These are phyloP conservation scores for Drosophila nasuta DNA, from an alignment of 1,140 invertebrate genomes.

Conservation along the genomic window DNA sequence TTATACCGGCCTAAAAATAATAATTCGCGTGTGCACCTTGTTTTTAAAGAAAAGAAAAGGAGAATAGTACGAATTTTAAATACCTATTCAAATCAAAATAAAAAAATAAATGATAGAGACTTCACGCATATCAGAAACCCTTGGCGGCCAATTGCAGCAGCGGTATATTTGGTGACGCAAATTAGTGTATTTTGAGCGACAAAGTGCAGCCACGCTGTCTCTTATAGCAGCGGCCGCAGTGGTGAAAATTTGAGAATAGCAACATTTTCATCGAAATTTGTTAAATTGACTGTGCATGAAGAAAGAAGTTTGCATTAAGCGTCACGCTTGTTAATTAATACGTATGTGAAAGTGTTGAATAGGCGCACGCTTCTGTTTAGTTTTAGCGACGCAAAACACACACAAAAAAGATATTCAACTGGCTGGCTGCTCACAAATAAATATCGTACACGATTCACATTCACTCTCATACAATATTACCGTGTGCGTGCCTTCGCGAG, in stretches of 20 bases:
- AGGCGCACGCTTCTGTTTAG: constrained; percentile 13
- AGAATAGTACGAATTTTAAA: too few relatives aligned
- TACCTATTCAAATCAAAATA: too few relatives aligned
- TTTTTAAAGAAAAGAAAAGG: too few relatives aligned
- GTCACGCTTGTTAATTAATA: not conserved
- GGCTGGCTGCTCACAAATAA: constrained; percentile 8
- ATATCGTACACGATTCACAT: constrained; percentile 60
- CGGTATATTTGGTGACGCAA: not conserved
- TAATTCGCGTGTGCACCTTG: too few relatives aligned
- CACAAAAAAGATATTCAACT: constrained; percentile 12
- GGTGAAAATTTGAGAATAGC: constrained; percentile 49
- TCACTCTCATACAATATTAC: constrained; percentile 22
- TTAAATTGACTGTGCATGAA: constrained; percentile 37
- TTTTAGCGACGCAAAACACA: constrained; percentile 8
- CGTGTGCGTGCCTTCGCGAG: constrained; percentile 48
- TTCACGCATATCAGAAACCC: not conserved
- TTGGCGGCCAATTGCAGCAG: not conserved
- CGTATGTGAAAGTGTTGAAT: constrained; percentile 27
- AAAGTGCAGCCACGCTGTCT: not conserved
- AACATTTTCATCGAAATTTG: constrained; percentile 42
- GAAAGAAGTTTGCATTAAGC: constrained; percentile 6
- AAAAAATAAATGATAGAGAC: too few relatives aligned
- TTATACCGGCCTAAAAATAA: not conserved
- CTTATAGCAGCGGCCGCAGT: constrained; percentile 47
- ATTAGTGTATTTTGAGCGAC: not conserved